Percentiles rank a stretch among this genome's conserved stretches.
These are phyloP conservation scores for Danio aesculapii DNA, from an alignment of 2,797 vertebrate species.

Conservation along the genomic window DNA sequence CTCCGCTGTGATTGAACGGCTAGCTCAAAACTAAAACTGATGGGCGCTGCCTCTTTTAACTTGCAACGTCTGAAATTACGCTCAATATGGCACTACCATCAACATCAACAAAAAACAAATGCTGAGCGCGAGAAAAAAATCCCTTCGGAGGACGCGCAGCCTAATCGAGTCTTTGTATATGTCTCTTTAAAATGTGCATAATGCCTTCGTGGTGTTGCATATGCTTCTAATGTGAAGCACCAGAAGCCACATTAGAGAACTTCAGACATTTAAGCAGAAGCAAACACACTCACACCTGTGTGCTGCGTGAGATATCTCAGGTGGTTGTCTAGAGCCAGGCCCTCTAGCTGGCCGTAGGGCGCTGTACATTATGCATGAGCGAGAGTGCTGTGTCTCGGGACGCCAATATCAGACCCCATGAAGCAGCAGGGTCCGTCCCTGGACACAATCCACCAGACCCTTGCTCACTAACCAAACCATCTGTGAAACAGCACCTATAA, in stretches of 20 bases:
- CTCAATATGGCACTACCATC: too few relatives aligned
- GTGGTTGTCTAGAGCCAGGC: slow-evolving; percentile 44
- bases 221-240: background rate
- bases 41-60: too few relatives aligned
- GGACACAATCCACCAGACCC: slow-evolving; percentile 11
- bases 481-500: slow-evolving; percentile 3
- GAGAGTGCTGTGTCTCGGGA: slow-evolving; percentile 78
- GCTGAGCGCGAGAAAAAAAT: too few relatives aligned
- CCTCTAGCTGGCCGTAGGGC: slow-evolving; percentile 66
- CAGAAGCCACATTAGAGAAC: slow-evolving; percentile 18
- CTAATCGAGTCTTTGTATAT: too few relatives aligned
- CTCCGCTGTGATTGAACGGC: too few relatives aligned
- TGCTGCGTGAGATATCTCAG: slow-evolving; percentile 58
- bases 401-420: slow-evolving; percentile 88
- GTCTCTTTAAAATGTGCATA: too few relatives aligned
- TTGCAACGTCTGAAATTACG: too few relatives aligned
- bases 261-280: slow-evolving; percentile 8
- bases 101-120: too few relatives aligned
- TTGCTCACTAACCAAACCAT: slow-evolving; percentile 19
- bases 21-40: too few relatives aligned
- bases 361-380: slow-evolving; percentile 77
- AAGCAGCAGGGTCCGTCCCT: slow-evolving; percentile 85
- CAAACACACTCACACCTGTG: slow-evolving; percentile 38
- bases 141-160: too few relatives aligned
- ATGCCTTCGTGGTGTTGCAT: background rate